phyloP scores from a whole-genome alignment of 2,888 invertebrate species.

The Ptychoptera contaminata region DNA sequence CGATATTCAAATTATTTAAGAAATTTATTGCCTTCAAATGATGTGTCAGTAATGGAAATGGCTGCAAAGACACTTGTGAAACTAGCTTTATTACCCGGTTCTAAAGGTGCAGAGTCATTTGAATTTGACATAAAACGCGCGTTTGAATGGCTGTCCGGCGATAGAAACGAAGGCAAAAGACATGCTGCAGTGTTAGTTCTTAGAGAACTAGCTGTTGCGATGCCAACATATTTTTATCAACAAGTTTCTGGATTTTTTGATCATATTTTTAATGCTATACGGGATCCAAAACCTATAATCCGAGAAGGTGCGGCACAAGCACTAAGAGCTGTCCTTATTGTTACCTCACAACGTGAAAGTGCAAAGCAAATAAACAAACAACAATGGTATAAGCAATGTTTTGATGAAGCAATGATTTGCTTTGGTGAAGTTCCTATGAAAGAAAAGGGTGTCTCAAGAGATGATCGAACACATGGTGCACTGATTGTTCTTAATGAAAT shows the following conservation, averaged over 20 bases:
- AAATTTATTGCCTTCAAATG: constrained; percentile 76
- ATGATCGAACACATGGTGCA: constrained; percentile 87
- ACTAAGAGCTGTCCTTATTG: constrained; percentile 82
- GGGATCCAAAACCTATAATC: constrained; percentile 81
- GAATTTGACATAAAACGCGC: constrained; percentile 94
- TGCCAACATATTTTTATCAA: constrained; percentile 95
- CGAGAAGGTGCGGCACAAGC: constrained; percentile 89
- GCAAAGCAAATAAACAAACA: constrained; percentile 80
- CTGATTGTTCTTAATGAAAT: constrained; percentile 87
- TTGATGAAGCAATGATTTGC: constrained; percentile 70
- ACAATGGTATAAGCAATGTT: constrained; percentile 87
- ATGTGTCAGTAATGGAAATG: constrained; percentile 88
- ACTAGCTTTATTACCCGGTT: constrained; percentile 78
- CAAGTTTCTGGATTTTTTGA: constrained; percentile 89
- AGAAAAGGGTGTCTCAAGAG: constrained; percentile 66
- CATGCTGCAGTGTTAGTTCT: constrained; percentile 86
- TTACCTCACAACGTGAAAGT: constrained; percentile 92
- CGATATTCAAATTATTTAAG: constrained; percentile 87
- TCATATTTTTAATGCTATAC: constrained; percentile 77
- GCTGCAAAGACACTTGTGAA: constrained; percentile 92
- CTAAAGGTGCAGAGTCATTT: constrained; percentile 92
- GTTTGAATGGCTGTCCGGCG: constrained; percentile 87
- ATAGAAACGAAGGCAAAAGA: constrained; percentile 69
- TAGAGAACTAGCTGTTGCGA: constrained; percentile 84
- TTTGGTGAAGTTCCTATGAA: constrained; percentile 50